Evolutionary conservation across 2,113 vertebrate genomes (phyloP), one percentile per base, ranked within the genome.

Genomic region (Cacatua alba): DNA sequence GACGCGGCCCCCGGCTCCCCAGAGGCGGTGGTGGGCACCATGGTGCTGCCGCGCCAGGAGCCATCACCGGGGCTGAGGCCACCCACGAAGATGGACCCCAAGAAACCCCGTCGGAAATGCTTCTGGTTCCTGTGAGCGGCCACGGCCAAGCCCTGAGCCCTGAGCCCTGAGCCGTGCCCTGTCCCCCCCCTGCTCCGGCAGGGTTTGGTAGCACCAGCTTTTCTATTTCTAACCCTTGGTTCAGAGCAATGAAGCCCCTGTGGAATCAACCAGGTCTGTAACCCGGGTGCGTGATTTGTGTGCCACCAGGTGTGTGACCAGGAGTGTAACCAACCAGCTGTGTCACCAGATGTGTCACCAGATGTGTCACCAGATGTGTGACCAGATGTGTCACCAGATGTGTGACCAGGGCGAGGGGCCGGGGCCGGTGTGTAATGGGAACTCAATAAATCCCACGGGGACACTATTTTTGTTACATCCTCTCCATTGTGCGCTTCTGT

Each of bases 171-270:
- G 55, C 20, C 55, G 33, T 23, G 20, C 55, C 55, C 55, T n/a
- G 33, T 23, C 33, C 20, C 91, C 92, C 96, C 76, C 68, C 89
- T 81, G 80, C 51, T 69, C 33, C 13, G n/a, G 88, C 82, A 92
- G 90, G 92, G 97, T 86, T 94, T 88, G 95, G 94, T 93, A 97
- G 95, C 97, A 97, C 96, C 96, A 96, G 96, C 96, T 92, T 97
- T 97, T 96, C 41, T 95, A 96, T 84, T 96, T 88, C 82, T 80
- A 85, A 90, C 65, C 6, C 57, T 59, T 59, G 57, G 14, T 71
- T 80, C 51, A 4, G 70, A 78, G 88, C 39, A 33, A 49, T 5
- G n/a, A 10, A 28, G 57, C 63, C 70, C 82, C 67, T 44, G 49
- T 69, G 20, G 57, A 59, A n/a, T 20, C 57, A 59, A 23, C 55